A percentile compares a stretch with the other conserved stretches of the same genome.
Conservation (phyloP, 2,888 invertebrate species). For the Ochropleura plecta region DNA sequence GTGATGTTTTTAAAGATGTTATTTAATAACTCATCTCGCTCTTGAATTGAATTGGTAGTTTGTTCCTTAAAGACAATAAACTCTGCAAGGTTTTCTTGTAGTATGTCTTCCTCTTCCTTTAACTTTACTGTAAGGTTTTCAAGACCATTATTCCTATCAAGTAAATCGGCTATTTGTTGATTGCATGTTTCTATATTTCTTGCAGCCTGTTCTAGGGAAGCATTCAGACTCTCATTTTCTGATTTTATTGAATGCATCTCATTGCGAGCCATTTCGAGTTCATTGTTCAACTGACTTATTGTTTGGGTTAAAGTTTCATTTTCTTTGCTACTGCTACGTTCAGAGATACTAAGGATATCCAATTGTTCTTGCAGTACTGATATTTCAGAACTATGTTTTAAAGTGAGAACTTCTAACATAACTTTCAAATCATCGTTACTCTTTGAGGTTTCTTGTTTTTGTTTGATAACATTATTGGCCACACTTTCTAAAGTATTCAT, state of each 20-base stretch:
- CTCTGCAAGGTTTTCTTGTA: conserved; percentile 66
- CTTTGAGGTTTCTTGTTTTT: conserved; percentile 67
- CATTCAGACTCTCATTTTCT: conserved; percentile 39
- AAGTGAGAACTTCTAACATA: conserved; percentile 55
- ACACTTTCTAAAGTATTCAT: conserved; percentile 73
- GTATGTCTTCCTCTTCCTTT: conserved; percentile 54
- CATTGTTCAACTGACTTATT: conserved; percentile 37
- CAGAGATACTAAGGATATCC: conserved; percentile 45
- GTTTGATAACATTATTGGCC: conserved; percentile 65
- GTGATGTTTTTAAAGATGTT: conserved; percentile 69
- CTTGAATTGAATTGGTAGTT: conserved; percentile 52
- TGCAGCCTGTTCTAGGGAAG: conserved; percentile 40
- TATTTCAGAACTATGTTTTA: conserved; percentile 61
- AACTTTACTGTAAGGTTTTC: conserved; percentile 49
- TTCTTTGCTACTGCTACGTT: conserved; percentile 48
- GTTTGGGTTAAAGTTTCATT: conserved; percentile 41
- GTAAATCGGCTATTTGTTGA: conserved; percentile 56
- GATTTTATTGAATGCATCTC: conserved; percentile 45
- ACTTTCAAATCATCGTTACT: conserved; percentile 61
- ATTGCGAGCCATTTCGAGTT: conserved; percentile 54
- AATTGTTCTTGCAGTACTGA: conserved; percentile 55
- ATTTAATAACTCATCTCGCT: conserved; percentile 67
- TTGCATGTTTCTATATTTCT: conserved; percentile 27
- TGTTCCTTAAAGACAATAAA: conserved; percentile 54
- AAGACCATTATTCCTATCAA: conserved; percentile 59